A percentile compares a stretch with the other conserved stretches of the same genome.
Conservation (phyloP, 2,797 vertebrate species). For the Anguilla marmorata region DNA sequence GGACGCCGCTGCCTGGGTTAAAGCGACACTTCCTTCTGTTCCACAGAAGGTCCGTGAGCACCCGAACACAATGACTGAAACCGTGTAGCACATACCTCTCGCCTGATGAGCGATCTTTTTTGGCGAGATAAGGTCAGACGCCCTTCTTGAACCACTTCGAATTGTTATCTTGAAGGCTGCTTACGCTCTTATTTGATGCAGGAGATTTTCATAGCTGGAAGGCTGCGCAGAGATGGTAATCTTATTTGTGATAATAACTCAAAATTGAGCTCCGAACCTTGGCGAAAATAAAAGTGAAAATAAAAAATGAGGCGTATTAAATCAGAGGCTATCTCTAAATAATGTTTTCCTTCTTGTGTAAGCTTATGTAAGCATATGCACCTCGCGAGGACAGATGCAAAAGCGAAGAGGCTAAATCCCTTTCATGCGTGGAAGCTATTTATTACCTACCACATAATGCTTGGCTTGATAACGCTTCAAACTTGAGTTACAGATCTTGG, state of each 20-base stretch:
- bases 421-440: constrained; percentile 12
- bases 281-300: neutral
- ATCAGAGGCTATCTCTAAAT: neutral
- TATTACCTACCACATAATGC: constrained; percentile 5
- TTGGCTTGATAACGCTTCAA: neutral
- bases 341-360: constrained; percentile 19
- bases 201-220: neutral
- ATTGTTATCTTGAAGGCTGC: constrained; percentile 8
- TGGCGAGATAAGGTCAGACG: neutral
- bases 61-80: neutral
- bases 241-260: neutral
- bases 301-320: constrained; percentile 27
- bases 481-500: constrained; percentile 21
- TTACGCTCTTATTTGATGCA: neutral
- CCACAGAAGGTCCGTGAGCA: neutral
- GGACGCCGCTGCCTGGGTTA: neutral
- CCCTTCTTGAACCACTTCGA: neutral
- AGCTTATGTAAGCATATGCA: constrained; percentile 22
- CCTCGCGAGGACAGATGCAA: neutral
- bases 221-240: constrained; percentile 7
- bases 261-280: constrained; percentile 8
- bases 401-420: neutral
- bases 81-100: neutral
- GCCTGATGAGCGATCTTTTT: neutral
- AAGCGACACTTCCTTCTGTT: neutral